Conservation (phyloP, 1,140 invertebrate species). For the Meloidogyne floridensis region DNA sequence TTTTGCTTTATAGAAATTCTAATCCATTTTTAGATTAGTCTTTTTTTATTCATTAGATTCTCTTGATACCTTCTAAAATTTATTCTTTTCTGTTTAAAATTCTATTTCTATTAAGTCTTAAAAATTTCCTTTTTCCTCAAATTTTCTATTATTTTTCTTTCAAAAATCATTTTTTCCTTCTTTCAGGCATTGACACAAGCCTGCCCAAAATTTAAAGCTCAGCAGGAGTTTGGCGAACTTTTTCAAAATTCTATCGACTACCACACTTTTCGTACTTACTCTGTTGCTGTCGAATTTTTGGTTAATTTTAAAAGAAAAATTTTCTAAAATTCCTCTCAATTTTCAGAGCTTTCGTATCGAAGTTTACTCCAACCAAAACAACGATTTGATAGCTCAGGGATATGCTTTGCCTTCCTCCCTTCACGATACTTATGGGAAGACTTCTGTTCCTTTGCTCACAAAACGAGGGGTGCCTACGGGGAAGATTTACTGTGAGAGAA, state of each 20-base stretch:
- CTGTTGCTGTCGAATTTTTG: conserved; percentile 62
- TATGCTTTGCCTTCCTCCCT: conserved; percentile 63
- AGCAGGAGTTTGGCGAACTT: conserved; percentile 51
- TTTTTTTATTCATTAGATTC: background rate
- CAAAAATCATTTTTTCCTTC: conserved; percentile 1
- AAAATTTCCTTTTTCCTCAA: too few relatives aligned
- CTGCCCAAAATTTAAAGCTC: conserved; percentile 50
- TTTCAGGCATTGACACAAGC: conserved; percentile 46
- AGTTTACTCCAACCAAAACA: conserved; percentile 43
- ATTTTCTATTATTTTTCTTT: background rate
- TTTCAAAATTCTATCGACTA: conserved; percentile 62
- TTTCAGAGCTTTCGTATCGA: conserved; percentile 61
- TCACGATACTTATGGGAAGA: conserved; percentile 57
- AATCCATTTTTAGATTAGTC: too few relatives aligned
- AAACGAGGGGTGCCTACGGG: conserved; percentile 58
- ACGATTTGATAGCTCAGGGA: conserved; percentile 51
- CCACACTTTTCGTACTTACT: conserved; percentile 56
- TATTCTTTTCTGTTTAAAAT: background rate
- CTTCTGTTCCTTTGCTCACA: conserved; percentile 58
- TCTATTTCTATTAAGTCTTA: background rate
- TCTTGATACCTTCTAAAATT: conserved; percentile 8
- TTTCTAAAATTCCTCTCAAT: background rate
- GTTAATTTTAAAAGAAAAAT: conserved; percentile 13
- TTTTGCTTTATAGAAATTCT: too few relatives aligned
- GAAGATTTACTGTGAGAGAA: conserved; percentile 49